Evolutionary conservation across 2,113 vertebrate species (phyloP).

Genomic region (Orcinus orca): DNA sequence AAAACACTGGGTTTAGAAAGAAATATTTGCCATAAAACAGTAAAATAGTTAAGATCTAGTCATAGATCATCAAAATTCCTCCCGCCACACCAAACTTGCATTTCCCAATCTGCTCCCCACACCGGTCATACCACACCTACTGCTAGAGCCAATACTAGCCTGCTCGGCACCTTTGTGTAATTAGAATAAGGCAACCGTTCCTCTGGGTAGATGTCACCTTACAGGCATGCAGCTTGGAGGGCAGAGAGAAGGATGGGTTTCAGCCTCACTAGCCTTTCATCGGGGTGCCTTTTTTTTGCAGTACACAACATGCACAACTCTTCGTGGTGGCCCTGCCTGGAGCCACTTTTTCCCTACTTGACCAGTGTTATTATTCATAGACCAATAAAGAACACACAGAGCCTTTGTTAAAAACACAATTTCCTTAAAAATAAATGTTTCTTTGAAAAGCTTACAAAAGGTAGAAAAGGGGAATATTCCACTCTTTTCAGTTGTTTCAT

Average conservation of each 20-base stretch:
- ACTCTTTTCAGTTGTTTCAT: not conserved
- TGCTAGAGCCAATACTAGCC: not conserved
- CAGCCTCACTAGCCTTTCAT: not conserved
- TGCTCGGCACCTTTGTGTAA: not conserved
- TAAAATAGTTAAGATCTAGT: not conserved
- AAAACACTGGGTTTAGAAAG: not conserved
- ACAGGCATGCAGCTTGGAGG: not conserved
- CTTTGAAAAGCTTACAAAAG: not conserved
- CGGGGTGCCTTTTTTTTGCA: not conserved
- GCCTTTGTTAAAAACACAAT: not conserved
- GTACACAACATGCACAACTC: not conserved
- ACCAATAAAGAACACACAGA: not conserved
- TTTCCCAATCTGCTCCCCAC: not conserved
- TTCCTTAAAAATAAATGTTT: not conserved
- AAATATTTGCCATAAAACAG: not conserved
- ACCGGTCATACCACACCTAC: not conserved
- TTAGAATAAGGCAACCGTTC: not conserved
- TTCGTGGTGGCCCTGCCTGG: not conserved
- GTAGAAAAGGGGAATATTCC: not conserved
- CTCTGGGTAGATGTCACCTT: not conserved
- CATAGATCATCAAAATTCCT: not conserved
- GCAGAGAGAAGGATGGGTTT: not conserved
- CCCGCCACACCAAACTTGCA: not conserved
- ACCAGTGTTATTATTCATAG: not conserved
- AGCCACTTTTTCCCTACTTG: not conserved